Evolutionary conservation across 2,888 invertebrate genomes (phyloP).

Genomic region (Alloplasta piceator): DNA sequence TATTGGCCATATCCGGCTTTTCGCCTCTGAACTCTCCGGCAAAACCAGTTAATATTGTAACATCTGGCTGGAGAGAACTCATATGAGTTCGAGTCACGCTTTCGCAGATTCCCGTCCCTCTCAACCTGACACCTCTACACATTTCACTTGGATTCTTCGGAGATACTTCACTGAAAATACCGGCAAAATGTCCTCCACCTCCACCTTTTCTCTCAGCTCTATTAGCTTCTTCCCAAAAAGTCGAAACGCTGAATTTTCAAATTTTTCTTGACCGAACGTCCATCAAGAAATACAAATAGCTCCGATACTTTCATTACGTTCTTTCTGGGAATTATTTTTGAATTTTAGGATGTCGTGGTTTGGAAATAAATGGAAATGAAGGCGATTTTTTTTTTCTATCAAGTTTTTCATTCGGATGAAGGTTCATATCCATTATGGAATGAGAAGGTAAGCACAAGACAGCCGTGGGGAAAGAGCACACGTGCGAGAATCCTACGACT

Average conservation of each 20-base stretch:
- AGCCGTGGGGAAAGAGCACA: conserved; percentile 1
- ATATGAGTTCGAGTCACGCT: conserved; percentile 80
- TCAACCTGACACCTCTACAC: conserved; percentile 70
- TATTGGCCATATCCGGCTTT: conserved; percentile 35
- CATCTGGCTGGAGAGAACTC: conserved; percentile 77
- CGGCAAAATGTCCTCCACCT: conserved; percentile 69
- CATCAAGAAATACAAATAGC: too few relatives aligned
- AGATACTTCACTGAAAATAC: conserved; percentile 79
- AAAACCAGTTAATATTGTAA: conserved; percentile 79
- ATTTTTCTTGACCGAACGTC: too few relatives aligned
- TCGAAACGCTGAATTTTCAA: too few relatives aligned
- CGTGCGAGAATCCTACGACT: conserved; percentile 20
- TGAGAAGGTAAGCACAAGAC: conserved; percentile 5
- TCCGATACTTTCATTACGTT: too few relatives aligned
- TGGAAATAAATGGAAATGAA: too few relatives aligned
- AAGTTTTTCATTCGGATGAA: background rate
- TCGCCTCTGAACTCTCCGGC: conserved; percentile 29
- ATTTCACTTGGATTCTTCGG: conserved; percentile 78
- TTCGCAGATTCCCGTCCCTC: conserved; percentile 56
- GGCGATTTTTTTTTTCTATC: background rate
- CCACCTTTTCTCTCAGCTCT: conserved; percentile 42
- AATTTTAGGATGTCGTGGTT: too few relatives aligned
- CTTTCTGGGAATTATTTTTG: too few relatives aligned
- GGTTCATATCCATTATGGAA: background rate
- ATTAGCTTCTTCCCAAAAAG: too few relatives aligned